phyloP scores from a whole-genome alignment of 2,888 invertebrate genomes.

The Cecidostiba fungosa region DNA sequence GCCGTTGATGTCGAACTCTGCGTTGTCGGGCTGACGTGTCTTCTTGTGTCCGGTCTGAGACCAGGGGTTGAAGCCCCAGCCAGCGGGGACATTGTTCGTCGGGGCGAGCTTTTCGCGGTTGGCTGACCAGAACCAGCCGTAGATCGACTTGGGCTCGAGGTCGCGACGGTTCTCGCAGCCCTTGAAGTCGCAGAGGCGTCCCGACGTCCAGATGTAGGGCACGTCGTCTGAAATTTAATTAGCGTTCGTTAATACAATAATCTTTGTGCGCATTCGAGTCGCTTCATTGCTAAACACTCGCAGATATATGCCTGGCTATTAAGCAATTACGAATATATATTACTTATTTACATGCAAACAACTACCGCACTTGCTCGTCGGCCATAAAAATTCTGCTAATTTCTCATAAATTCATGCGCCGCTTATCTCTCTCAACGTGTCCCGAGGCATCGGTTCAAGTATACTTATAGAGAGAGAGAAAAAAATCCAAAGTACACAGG shows the following conservation, averaged over 20 bases:
- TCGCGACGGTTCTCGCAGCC: conserved; percentile 94
- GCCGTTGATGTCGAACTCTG: conserved; percentile 94
- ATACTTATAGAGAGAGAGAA: background rate
- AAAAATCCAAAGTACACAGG: background rate
- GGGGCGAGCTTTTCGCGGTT: conserved; percentile 93
- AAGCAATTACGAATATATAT: conserved; percentile 36
- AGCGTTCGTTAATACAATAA: too few relatives aligned
- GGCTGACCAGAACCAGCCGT: conserved; percentile 97
- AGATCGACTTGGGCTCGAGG: conserved; percentile 91
- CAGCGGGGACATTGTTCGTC: conserved; percentile 87
- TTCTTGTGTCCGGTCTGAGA: conserved; percentile 95
- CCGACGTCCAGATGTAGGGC: conserved; percentile 96
- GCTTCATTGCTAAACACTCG: background rate
- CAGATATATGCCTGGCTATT: background rate
- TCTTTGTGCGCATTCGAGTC: background rate
- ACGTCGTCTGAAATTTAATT: conserved; percentile 85
- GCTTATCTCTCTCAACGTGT: background rate
- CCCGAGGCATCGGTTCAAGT: conserved; percentile 11
- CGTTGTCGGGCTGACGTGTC: conserved; percentile 93
- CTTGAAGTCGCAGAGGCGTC: conserved; percentile 95
- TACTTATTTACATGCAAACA: background rate
- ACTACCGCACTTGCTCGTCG: background rate
- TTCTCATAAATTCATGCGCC: background rate
- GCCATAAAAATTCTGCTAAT: conserved; percentile 16
- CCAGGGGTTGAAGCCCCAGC: conserved; percentile 94